These are phyloP conservation scores for Tenualosa ilisha DNA, from an alignment of 2,797 vertebrate genomes.

Conservation along the genomic window DNA sequence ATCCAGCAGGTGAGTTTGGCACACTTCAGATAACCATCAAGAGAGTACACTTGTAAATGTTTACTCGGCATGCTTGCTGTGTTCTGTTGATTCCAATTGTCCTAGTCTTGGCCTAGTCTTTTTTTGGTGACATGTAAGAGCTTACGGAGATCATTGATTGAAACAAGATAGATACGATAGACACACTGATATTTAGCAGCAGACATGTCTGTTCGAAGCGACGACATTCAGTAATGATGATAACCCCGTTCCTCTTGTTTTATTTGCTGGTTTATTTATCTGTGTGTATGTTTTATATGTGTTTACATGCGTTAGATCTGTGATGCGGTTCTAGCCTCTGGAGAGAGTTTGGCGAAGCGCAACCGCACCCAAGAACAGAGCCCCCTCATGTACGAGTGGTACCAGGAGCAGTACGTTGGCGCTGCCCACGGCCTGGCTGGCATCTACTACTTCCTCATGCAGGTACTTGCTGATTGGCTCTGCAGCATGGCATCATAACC, in stretches of 20 bases:
- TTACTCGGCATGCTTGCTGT: not conserved
- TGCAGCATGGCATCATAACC: not conserved
- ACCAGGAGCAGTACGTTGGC: constrained; percentile 92
- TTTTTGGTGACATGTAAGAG: not conserved
- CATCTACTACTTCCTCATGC: constrained; percentile 97
- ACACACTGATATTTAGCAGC: not conserved
- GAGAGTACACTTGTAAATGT: not conserved
- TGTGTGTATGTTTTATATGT: not conserved
- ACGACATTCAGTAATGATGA: not conserved
- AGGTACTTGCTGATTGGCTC: constrained; percentile 70
- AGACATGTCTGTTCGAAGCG: no score
- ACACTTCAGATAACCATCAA: no score
- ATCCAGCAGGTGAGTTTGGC: constrained; percentile 86
- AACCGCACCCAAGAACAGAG: constrained; percentile 81
- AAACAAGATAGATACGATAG: not conserved
- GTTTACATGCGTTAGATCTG: constrained; percentile 73
- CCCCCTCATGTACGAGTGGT: constrained; percentile 97
- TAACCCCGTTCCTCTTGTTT: not conserved
- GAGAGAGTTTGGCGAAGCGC: constrained; percentile 82
- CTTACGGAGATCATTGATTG: not conserved
- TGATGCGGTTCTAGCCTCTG: constrained; percentile 83
- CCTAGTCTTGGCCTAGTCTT: not conserved
- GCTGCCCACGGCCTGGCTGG: constrained; percentile 93
- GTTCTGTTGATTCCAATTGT: not conserved
- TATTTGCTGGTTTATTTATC: not conserved